Evolutionary conservation across 2,888 invertebrate genomes (phyloP), one percentile per base, ranked within the genome.

Genomic region (Fragum sueziense): DNA sequence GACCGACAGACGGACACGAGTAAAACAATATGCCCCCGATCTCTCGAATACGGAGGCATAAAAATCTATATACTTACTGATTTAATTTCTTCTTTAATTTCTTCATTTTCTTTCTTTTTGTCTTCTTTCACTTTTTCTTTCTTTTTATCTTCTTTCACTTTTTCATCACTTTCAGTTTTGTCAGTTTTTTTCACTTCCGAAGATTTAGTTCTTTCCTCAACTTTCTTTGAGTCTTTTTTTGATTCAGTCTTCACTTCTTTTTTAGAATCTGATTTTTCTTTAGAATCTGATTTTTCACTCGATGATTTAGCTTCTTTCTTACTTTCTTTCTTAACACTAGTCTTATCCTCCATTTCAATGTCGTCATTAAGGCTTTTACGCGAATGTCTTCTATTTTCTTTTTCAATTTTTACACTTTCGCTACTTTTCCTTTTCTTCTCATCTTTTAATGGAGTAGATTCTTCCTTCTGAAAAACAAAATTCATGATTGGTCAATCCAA

Each of bases 291-390:
- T 29, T 81, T 77, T 59, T 91, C 92, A 54, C 88, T 88, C 61
- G 90, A n/a, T n/a, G n/a, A 89, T 72, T 89, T 88, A 33, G 84
- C 79, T 14, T 83, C 88, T 76, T 47, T 74, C 69, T 67, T 77
- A 59, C 77, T 76, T 47, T 71, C 74, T 54, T 69, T 52, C 33
- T 81, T 76, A 74, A 78, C 77, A 41, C 74, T 77, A 57, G 79
- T 52, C 34, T 76, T 68, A 34, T 62, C 14, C 2, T 74, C 70
- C 20, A 65, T 57, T 20, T 70, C 57, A 25, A 65, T 47, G 37
- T 74, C 17, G 25, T 74, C 61, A 51, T 54, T 52, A 17, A 65
- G 25, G 25, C 61, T 71, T 41, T n/a, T 76, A 41, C 67, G 61
- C 31, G 37, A 27, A 47, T 70, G 54, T 72, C 70, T 75, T 41